These are phyloP conservation scores for Nomia melanderi DNA, from an alignment of 1,140 invertebrate genomes.

Conservation along the genomic window DNA sequence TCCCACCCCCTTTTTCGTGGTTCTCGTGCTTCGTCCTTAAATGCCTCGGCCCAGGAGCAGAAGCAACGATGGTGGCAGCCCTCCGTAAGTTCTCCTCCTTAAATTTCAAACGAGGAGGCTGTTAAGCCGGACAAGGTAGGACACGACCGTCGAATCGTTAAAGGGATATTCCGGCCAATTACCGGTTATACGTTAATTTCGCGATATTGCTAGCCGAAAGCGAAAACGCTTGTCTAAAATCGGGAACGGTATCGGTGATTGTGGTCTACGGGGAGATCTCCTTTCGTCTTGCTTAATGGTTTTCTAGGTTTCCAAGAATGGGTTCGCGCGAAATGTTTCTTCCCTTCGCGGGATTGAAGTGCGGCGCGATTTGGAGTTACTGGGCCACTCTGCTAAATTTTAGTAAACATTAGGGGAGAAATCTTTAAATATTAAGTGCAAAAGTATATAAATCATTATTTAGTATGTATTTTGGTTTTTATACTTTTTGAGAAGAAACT, in stretches of 20 bases:
- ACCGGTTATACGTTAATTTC: constrained; percentile 54
- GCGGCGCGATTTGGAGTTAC: too few relatives aligned
- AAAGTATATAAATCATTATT: too few relatives aligned
- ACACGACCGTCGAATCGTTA: constrained; percentile 52
- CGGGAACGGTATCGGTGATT: constrained; percentile 1
- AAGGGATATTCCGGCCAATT: constrained; percentile 53
- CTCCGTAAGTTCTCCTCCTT: constrained; percentile 54
- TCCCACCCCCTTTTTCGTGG: constrained; percentile 44
- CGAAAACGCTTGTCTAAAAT: constrained; percentile 11
- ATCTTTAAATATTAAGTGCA: too few relatives aligned
- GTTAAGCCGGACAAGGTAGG: constrained; percentile 48
- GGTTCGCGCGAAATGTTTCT: too few relatives aligned
- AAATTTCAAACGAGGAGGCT: constrained; percentile 55
- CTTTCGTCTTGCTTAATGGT: too few relatives aligned
- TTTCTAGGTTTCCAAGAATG: too few relatives aligned
- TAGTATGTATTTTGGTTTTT: too few relatives aligned
- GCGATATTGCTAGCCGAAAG: constrained; percentile 43
- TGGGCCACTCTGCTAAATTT: too few relatives aligned
- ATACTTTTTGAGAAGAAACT: too few relatives aligned
- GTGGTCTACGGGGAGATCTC: not conserved
- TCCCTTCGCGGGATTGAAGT: too few relatives aligned
- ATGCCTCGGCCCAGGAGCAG: constrained; percentile 32
- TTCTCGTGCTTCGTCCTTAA: constrained; percentile 52
- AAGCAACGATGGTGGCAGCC: constrained; percentile 52
- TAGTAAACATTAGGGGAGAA: too few relatives aligned